phyloP scores from a whole-genome alignment of 1,140 invertebrate genomes.

The Oncopodura yosiiana region DNA sequence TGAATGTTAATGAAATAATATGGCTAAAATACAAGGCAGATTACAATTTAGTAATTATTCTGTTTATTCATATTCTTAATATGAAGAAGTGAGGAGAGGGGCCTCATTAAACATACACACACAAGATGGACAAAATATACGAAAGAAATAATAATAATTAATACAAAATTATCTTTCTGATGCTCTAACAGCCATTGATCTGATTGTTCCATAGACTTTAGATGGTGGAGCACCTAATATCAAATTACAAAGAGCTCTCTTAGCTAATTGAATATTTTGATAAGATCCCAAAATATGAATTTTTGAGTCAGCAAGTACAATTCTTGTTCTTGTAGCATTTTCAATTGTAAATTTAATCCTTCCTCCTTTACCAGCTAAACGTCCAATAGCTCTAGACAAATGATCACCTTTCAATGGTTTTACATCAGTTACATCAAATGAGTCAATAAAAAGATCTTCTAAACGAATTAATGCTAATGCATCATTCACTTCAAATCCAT shows the following conservation, averaged over 20 bases:
- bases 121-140: too few relatives aligned
- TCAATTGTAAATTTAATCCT: slow-evolving; percentile 97
- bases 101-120: too few relatives aligned
- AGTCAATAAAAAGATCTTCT: slow-evolving; percentile 95
- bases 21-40: too few relatives aligned
- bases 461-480: slow-evolving; percentile 85
- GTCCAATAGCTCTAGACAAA: slow-evolving; percentile 84
- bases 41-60: too few relatives aligned
- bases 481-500: slow-evolving; percentile 96
- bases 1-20: too few relatives aligned
- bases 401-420: slow-evolving; percentile 95
- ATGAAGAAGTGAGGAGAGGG: too few relatives aligned
- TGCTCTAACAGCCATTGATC: slow-evolving; percentile 68
- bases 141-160: neutral
- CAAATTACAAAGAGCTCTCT: slow-evolving; percentile 92
- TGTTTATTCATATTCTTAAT: too few relatives aligned
- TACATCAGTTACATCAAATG: slow-evolving; percentile 94
- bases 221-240: slow-evolving; percentile 92
- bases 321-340: slow-evolving; percentile 97
- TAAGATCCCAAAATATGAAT: slow-evolving; percentile 96
- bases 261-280: slow-evolving; percentile 91
- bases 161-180: slow-evolving; percentile 57
- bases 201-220: slow-evolving; percentile 89
- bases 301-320: slow-evolving; percentile 91
- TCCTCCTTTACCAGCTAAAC: slow-evolving; percentile 93